Conservation (phyloP, 2,888 invertebrate species). For the Orthonychiurus folsomi region DNA sequence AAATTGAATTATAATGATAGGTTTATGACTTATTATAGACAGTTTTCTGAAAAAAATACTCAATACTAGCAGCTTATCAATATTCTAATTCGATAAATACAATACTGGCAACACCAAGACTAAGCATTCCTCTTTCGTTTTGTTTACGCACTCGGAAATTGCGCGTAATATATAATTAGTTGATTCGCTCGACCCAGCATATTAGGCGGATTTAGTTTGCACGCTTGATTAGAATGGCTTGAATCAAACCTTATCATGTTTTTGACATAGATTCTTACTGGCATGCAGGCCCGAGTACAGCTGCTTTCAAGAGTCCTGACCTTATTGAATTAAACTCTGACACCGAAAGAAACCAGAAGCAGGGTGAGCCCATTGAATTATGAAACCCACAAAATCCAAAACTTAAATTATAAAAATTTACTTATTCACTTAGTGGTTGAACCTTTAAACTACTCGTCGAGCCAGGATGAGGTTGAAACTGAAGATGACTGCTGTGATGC, state of each 20-base stretch:
- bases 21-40: too few relatives aligned
- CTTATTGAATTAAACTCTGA: constrained; percentile 40
- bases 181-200: too few relatives aligned
- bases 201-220: too few relatives aligned
- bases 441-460: constrained; percentile 35
- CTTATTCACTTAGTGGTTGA: neutral
- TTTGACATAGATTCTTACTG: constrained; percentile 33
- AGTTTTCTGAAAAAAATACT: too few relatives aligned
- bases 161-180: neutral
- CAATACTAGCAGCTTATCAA: too few relatives aligned
- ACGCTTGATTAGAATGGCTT: constrained; percentile 3
- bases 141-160: too few relatives aligned
- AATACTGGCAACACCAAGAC: too few relatives aligned
- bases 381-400: neutral
- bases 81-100: too few relatives aligned
- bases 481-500: constrained; percentile 39
- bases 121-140: too few relatives aligned
- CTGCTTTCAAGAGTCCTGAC: constrained; percentile 40
- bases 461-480: constrained; percentile 40
- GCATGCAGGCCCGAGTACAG: constrained; percentile 34
- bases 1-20: too few relatives aligned
- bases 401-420: neutral
- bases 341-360: constrained; percentile 35
- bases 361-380: constrained; percentile 22
- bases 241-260: constrained; percentile 7